Percentiles rank a stretch among this genome's conserved stretches.
Evolutionary conservation across 2,113 vertebrate genomes (phyloP).

Genomic region (Poecile atricapillus): DNA sequence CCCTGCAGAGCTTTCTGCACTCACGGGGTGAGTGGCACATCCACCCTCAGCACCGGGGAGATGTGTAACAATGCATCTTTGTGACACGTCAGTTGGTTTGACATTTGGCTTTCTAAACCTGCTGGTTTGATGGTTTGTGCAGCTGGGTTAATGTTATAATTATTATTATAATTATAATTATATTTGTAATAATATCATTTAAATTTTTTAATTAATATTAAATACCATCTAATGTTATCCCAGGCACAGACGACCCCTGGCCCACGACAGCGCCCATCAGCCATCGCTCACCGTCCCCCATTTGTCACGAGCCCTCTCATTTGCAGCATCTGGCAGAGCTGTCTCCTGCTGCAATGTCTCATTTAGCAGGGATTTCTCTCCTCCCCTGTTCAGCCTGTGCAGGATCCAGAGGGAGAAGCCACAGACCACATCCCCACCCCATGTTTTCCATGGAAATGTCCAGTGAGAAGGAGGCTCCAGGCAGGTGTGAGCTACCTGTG

Average conservation of each 20-base stretch:
- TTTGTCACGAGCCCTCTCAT: background rate
- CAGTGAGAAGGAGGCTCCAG: background rate
- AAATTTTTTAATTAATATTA: background rate
- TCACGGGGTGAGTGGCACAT: fast-evolving
- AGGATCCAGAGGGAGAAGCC: background rate
- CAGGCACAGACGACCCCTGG: fast-evolving
- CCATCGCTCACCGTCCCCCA: fast-evolving
- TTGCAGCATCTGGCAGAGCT: background rate
- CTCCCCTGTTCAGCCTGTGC: background rate
- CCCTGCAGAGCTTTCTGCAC: fast-evolving
- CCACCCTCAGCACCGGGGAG: fast-evolving
- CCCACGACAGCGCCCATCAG: background rate
- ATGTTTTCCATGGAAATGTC: background rate
- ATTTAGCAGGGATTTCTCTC: background rate
- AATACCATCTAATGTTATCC: background rate
- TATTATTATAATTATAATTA: background rate
- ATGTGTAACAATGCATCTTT: fast-evolving
- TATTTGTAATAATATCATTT: background rate
- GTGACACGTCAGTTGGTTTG: fast-evolving
- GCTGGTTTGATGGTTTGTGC: background rate
- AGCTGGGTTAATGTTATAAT: background rate
- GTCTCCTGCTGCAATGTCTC: background rate
- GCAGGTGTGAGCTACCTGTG: background rate
- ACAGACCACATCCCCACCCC: background rate
- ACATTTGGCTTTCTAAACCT: background rate